A percentile compares a stretch with the other conserved stretches of the same genome.
Evolutionary conservation across 2,888 invertebrate genomes (phyloP).

Genomic region (Limnephilus marmoratus): DNA sequence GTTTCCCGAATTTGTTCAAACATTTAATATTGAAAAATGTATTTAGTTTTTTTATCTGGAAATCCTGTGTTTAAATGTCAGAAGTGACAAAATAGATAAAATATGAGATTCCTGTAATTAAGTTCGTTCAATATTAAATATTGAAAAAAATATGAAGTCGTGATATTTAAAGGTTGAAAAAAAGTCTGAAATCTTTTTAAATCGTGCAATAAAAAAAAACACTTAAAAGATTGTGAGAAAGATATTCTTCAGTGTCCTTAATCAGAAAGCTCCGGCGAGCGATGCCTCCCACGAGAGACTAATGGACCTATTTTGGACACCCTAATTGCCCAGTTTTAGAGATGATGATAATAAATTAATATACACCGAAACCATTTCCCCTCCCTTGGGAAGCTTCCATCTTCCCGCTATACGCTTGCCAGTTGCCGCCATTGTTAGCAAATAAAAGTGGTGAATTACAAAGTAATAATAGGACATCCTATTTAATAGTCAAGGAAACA

Average conservation of each 20-base stretch:
- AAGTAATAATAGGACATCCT: background rate
- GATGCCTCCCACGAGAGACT: constrained; percentile 11
- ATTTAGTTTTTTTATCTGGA: too few relatives aligned
- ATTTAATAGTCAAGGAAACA: background rate
- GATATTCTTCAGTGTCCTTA: background rate
- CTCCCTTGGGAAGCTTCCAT: background rate
- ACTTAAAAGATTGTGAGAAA: background rate
- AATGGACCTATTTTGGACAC: constrained; percentile 19
- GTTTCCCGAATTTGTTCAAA: background rate
- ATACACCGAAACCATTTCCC: background rate
- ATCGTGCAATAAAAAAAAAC: background rate
- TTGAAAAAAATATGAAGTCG: background rate
- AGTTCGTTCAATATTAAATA: background rate
- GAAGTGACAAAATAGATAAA: background rate
- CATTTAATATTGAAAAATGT: background rate
- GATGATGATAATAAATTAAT: constrained; percentile 30
- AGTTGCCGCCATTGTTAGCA: background rate
- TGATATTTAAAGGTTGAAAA: background rate
- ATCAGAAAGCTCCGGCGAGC: background rate
- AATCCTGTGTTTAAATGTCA: too few relatives aligned
- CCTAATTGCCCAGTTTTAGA: constrained; percentile 13
- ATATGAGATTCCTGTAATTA: background rate
- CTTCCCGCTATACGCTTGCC: background rate
- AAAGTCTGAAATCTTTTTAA: background rate
- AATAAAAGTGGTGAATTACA: background rate